These are phyloP conservation scores for Caenorhabditis panamensis DNA, from an alignment of 2,888 invertebrate species.

Conservation along the genomic window DNA sequence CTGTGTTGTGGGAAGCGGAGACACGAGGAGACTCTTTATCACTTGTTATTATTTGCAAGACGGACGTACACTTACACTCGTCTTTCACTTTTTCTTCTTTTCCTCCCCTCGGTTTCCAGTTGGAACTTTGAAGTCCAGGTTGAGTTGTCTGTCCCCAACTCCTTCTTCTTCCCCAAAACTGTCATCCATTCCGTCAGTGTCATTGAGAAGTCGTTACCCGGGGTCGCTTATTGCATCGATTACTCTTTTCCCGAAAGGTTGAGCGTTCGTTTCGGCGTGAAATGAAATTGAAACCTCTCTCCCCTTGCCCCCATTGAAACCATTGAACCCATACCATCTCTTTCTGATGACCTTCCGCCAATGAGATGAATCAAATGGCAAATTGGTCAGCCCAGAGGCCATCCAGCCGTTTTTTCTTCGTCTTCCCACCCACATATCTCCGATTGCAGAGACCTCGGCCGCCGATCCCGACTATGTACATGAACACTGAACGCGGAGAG, in stretches of 20 bases:
- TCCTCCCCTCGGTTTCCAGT: background rate
- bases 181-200: background rate
- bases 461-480: slow-evolving; percentile 56
- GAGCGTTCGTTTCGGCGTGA: slow-evolving; percentile 30
- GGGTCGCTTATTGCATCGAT: slow-evolving; percentile 46
- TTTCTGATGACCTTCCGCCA: slow-evolving; percentile 47
- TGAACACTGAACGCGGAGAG: slow-evolving; percentile 54
- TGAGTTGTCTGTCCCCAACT: slow-evolving; percentile 1
- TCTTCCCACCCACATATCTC: background rate
- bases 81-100: slow-evolving; percentile 1
- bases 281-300: slow-evolving; percentile 32
- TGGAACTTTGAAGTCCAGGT: background rate
- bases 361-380: slow-evolving; percentile 55
- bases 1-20: slow-evolving; percentile 25
- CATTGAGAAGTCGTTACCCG: slow-evolving; percentile 20
- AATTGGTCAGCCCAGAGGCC: slow-evolving; percentile 39
- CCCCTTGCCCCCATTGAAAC: slow-evolving; percentile 1
- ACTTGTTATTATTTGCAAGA: slow-evolving; percentile 51
- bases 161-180: background rate
- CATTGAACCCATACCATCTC: slow-evolving; percentile 34
- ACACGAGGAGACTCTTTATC: slow-evolving; percentile 49
- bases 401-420: background rate
- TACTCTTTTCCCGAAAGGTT: slow-evolving; percentile 47
- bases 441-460: slow-evolving; percentile 62
- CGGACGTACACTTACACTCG: slow-evolving; percentile 20